These are phyloP conservation scores for Benthosema pterotum DNA, from an alignment of 2,797 vertebrate genomes.

Conservation along the genomic window DNA sequence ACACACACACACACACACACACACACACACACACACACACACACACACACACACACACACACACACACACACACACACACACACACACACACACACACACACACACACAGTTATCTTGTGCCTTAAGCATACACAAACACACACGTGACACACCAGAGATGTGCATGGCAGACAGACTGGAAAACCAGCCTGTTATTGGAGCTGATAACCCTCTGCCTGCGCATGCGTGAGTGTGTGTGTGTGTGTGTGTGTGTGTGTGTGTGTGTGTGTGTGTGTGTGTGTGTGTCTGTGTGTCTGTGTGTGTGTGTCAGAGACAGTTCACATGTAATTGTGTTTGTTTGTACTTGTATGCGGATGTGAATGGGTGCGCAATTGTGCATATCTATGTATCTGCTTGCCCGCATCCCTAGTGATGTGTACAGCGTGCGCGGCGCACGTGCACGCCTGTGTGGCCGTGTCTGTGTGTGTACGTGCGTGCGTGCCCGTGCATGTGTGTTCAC, in stretches of 20 bases:
- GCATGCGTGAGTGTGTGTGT: not conserved
- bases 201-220: not conserved
- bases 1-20: not conserved
- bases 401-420: not conserved
- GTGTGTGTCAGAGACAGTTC: slow-evolving; percentile 1
- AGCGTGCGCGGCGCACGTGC: not conserved
- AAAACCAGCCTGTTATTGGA: not conserved
- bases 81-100: slow-evolving; percentile 18
- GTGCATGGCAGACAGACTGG: not conserved
- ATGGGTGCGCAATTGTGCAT: not conserved
- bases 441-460: slow-evolving; percentile 24
- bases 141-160: slow-evolving; percentile 1
- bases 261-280: not conserved
- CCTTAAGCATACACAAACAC: not conserved
- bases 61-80: slow-evolving; percentile 1
- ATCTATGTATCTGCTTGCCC: slow-evolving; percentile 19
- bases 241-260: not conserved
- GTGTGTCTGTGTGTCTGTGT: slow-evolving; percentile 19
- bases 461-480: slow-evolving; percentile 21
- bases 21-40: slow-evolving; percentile 7
- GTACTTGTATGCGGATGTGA: not conserved
- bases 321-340: not conserved
- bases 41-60: slow-evolving; percentile 1
- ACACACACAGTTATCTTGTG: not conserved
- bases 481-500: slow-evolving; percentile 58